These are phyloP conservation scores for Romanomermis culicivorax DNA, from an alignment of 2,888 invertebrate genomes.

Conservation along the genomic window DNA sequence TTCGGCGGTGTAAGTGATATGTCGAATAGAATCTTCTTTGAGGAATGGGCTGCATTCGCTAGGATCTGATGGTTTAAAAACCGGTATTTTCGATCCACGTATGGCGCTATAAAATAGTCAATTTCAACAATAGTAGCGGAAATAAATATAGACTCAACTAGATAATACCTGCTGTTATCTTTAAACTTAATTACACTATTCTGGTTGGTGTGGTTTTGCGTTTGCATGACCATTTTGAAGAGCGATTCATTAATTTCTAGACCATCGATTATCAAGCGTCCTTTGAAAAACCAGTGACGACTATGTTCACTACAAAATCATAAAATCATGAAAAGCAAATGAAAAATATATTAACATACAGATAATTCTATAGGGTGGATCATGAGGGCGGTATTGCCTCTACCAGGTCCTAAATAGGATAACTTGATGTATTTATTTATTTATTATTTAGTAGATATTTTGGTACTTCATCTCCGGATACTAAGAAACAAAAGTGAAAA, in stretches of 20 bases:
- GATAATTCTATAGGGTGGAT: no score
- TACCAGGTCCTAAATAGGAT: no score
- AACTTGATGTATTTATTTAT: background rate
- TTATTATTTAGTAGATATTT: background rate
- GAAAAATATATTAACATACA: no score
- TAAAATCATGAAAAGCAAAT: slow-evolving; percentile 6
- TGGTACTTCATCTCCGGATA: background rate
- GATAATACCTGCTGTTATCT: slow-evolving; percentile 66
- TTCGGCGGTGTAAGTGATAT: slow-evolving; percentile 91
- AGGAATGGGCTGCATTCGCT: background rate
- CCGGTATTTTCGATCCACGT: background rate
- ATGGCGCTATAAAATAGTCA: background rate
- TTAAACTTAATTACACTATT: slow-evolving; percentile 92
- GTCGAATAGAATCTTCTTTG: slow-evolving; percentile 37
- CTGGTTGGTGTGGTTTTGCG: slow-evolving; percentile 57
- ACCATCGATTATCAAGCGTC: slow-evolving; percentile 55
- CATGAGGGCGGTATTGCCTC: no score
- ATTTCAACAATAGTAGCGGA: background rate
- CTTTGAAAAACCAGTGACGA: slow-evolving; percentile 92
- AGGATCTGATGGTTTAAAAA: background rate
- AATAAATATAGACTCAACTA: no score
- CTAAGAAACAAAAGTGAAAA: background rate
- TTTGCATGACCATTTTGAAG: slow-evolving; percentile 74
- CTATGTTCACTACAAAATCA: slow-evolving; percentile 58
- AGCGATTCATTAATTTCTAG: slow-evolving; percentile 53